Evolutionary conservation across 1,140 invertebrate species (phyloP), one percentile per base, ranked within the genome.

Genomic region (Oryctes rhinoceros): DNA sequence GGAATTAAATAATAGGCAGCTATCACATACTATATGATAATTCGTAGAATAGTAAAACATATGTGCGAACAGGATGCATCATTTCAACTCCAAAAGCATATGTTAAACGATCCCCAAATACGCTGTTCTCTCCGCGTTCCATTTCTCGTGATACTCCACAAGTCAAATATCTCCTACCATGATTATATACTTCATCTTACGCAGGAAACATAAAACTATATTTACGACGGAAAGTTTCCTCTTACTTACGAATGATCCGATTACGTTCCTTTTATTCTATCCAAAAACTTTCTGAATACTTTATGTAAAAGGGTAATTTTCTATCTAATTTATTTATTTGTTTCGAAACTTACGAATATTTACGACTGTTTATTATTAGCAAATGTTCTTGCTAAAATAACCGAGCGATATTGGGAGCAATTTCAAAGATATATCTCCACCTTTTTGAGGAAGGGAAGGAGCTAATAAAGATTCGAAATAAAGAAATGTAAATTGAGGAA

Each of bases 181-280:
- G 24, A 71, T 35, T 71, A 30, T 71, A 71, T 30, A 71, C 7
- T 71, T 5, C 15, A 71, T 35, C 35, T 15, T 15, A 37, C 24
- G 62, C 62, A 67, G 62, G 62, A 67, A 67, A 67, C 62, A 67
- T 67, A 67, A 67, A 71, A 71, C 65, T 71, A 71, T 71, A 71
- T 71, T 71, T 71, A 71, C 65, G 11, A 7, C 24, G 2, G 24
- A 62, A 62, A 71, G 35, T 37, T 71, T 71, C 53, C 53, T 59
- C 53, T 59, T 59, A 59, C 15, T 59, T 59, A 59, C 53, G 53
- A 18, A 7, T 59, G 53, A 59, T 59, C 15, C 53, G 53, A 59
- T 59, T 59, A 59, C 53, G 18, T 71, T 71, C 24, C 65, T 15
- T 37, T 71, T 71, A 35, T 71, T 11, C 35, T 71, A 10, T 35